These are phyloP conservation scores for Nezara viridula DNA, from an alignment of 2,888 invertebrate species.

Conservation along the genomic window DNA sequence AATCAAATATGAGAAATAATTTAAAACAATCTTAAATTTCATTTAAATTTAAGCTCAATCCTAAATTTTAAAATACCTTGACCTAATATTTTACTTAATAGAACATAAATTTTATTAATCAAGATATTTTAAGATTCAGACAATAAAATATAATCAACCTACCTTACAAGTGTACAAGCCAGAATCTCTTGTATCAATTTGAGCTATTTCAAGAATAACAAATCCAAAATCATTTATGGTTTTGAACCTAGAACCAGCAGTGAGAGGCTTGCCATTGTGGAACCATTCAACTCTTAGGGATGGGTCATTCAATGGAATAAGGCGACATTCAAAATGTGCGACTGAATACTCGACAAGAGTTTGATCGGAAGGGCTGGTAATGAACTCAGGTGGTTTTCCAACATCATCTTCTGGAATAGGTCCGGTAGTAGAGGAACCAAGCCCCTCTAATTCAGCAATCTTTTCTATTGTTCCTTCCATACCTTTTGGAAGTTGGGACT, in stretches of 20 bases:
- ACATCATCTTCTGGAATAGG: slow-evolving; percentile 83
- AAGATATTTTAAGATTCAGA: slow-evolving; percentile 2
- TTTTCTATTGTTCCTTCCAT: slow-evolving; percentile 95
- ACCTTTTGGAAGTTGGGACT: slow-evolving; percentile 91
- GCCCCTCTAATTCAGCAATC: slow-evolving; percentile 91
- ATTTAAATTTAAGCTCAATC: too few species aligned
- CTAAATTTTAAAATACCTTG: too few species aligned
- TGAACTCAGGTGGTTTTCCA: slow-evolving; percentile 91
- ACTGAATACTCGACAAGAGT: slow-evolving; percentile 87
- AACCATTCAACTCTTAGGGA: slow-evolving; percentile 97
- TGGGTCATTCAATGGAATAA: slow-evolving; percentile 91
- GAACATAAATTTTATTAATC: not conserved
- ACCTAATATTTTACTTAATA: not conserved
- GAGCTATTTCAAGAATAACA: slow-evolving; percentile 95
- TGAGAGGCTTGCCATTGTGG: slow-evolving; percentile 94
- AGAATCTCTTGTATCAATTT: slow-evolving; percentile 92
- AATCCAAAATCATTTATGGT: slow-evolving; percentile 98
- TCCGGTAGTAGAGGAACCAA: slow-evolving; percentile 79
- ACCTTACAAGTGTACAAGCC: slow-evolving; percentile 91
- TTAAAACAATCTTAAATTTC: too few species aligned
- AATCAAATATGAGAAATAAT: too few species aligned
- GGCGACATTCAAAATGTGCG: slow-evolving; percentile 92
- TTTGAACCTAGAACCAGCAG: slow-evolving; percentile 92
- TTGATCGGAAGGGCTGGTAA: slow-evolving; percentile 88
- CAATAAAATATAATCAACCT: slow-evolving; percentile 51